phyloP scores from a whole-genome alignment of 2,888 invertebrate species.

The Shargacucullia verbasci region DNA sequence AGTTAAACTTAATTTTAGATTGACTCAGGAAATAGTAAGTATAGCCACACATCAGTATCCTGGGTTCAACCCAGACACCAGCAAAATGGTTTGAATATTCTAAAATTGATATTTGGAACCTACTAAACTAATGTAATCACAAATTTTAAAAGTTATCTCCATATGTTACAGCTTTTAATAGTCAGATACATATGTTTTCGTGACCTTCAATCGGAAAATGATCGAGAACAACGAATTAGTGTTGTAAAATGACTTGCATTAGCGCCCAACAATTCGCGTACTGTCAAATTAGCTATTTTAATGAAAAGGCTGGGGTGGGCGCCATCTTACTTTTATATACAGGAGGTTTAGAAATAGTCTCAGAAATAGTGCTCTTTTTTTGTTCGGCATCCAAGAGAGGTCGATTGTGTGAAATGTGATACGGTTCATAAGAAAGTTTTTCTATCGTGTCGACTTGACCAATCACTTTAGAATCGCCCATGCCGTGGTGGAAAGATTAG shows the following conservation, averaged over 20 bases:
- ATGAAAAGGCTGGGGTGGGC: conserved; percentile 67
- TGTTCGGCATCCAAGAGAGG: background rate
- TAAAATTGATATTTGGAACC: too few species aligned
- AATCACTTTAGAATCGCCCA: too few species aligned
- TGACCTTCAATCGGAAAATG: conserved; percentile 73
- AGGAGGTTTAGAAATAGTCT: conserved; percentile 48
- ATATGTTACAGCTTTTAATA: conserved; percentile 21
- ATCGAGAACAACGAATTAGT: conserved; percentile 84
- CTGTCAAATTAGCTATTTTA: conserved; percentile 80
- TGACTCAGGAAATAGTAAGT: too few species aligned
- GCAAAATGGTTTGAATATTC: too few species aligned
- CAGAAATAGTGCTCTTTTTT: background rate
- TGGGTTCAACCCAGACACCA: too few species aligned
- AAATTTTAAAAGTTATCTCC: background rate
- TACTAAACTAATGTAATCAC: too few species aligned
- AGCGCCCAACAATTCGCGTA: conserved; percentile 75
- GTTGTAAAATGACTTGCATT: conserved; percentile 73
- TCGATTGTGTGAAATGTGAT: too few species aligned
- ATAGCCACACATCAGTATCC: too few species aligned
- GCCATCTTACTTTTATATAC: conserved; percentile 60
- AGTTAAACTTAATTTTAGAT: too few species aligned
- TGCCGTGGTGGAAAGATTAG: too few species aligned
- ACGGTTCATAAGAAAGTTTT: too few species aligned
- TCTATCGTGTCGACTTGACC: too few species aligned
- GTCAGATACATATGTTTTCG: conserved; percentile 5